Conservation (phyloP, 2,113 vertebrate genomes). For the Archocentrus centrarchus region DNA sequence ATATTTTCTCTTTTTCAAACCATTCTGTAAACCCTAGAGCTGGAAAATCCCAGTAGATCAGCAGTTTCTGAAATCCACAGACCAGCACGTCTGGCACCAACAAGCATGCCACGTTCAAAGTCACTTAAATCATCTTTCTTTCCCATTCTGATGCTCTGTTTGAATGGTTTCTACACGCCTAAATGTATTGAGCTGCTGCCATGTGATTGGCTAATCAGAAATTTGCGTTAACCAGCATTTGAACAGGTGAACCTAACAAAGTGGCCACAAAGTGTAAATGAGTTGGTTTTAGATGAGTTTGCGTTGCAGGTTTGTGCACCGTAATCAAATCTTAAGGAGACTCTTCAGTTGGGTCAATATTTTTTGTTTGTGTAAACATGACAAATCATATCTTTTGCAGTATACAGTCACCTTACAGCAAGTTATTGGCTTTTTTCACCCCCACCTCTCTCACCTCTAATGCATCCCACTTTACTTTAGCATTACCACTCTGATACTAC, state of each 20-base stretch:
- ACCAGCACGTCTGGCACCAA: not conserved
- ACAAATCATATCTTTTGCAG: not conserved
- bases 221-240: not conserved
- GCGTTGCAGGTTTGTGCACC: not conserved
- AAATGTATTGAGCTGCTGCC: not conserved
- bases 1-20: not conserved
- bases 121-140: not conserved
- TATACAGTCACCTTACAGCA: not conserved
- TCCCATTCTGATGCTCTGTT: not conserved
- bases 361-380: not conserved
- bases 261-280: too few species aligned
- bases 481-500: conserved; percentile 27
- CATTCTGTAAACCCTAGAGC: too few species aligned
- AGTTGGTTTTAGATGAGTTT: not conserved
- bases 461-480: conserved; percentile 54
- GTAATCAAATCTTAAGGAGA: not conserved
- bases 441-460: conserved; percentile 36
- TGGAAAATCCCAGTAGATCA: not conserved
- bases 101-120: not conserved
- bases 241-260: too few species aligned
- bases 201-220: not conserved
- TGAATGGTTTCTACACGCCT: not conserved
- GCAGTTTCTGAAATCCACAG: not conserved
- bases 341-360: not conserved
- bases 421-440: not conserved